phyloP scores from a whole-genome alignment of 1,140 invertebrate species.

The Dreissena polymorpha region DNA sequence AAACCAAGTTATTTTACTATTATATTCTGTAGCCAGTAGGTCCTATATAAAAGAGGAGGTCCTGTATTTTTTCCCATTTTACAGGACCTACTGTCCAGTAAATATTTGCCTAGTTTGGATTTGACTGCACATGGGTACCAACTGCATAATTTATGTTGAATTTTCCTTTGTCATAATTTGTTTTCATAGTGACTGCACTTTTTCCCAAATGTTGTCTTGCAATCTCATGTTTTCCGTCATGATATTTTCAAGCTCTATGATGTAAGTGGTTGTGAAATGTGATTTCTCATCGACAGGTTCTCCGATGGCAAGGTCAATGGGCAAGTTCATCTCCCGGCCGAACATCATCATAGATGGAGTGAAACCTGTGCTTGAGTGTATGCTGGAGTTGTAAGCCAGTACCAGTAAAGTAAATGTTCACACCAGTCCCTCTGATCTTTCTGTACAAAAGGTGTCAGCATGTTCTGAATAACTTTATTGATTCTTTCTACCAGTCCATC shows the following conservation, averaged over 20 bases:
- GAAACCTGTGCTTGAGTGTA: conserved; percentile 46
- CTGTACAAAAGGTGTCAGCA: conserved; percentile 40
- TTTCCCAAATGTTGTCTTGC: conserved; percentile 9
- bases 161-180: conserved; percentile 30
- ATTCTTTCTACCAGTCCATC: conserved; percentile 65
- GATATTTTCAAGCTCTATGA: conserved; percentile 10
- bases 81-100: no score
- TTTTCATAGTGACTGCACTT: not conserved
- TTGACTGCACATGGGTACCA: no score
- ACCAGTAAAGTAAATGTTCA: conserved; percentile 41
- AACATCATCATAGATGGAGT: conserved; percentile 43
- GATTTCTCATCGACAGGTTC: conserved; percentile 17
- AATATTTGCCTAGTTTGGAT: no score
- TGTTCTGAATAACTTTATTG: conserved; percentile 54
- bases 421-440: conserved; percentile 53
- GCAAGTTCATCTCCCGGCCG: conserved; percentile 26
- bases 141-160: not conserved
- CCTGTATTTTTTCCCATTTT: no score
- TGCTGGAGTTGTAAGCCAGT: conserved; percentile 41
- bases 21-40: no score
- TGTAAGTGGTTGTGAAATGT: conserved; percentile 7
- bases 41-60: no score
- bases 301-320: conserved; percentile 3
- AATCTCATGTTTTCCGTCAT: conserved; percentile 6
- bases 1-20: no score